phyloP scores from a whole-genome alignment of 2,797 vertebrate genomes.

The Chromobotia macracanthus region DNA sequence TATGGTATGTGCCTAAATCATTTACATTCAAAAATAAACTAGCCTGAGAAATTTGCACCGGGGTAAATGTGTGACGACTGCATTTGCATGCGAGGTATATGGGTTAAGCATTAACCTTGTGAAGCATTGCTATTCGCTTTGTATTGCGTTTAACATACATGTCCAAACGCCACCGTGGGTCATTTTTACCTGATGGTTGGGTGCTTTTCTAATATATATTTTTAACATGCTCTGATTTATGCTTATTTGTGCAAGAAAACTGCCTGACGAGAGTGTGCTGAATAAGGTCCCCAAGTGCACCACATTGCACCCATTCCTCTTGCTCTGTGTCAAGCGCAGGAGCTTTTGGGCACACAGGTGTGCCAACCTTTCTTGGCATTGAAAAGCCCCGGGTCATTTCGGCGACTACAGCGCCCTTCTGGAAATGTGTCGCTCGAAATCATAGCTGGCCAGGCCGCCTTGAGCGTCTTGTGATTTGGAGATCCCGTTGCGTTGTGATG shows the following conservation, averaged over 20 bases:
- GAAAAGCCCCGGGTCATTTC: background rate
- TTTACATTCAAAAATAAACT: background rate
- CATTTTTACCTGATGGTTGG: background rate
- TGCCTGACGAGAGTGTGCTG: slow-evolving; percentile 55
- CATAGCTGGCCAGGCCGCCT: slow-evolving; percentile 11
- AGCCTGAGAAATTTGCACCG: too few species aligned
- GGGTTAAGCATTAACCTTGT: background rate
- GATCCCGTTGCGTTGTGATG: slow-evolving; percentile 37
- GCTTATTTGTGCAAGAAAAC: slow-evolving; percentile 51
- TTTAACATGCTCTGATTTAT: slow-evolving; percentile 36
- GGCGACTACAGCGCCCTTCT: slow-evolving; percentile 7
- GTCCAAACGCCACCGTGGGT: background rate
- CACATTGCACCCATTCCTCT: slow-evolving; percentile 48
- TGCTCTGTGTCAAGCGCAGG: slow-evolving; percentile 33
- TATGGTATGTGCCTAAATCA: background rate
- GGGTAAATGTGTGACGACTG: background rate
- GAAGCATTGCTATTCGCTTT: too few species aligned
- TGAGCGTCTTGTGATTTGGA: slow-evolving; percentile 28
- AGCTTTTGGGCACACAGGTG: background rate
- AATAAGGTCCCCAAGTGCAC: too few species aligned
- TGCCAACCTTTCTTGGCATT: slow-evolving; percentile 34
- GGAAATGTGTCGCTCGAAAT: slow-evolving; percentile 12
- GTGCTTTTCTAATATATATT: slow-evolving; percentile 41
- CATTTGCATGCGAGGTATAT: background rate
- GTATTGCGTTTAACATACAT: background rate